Evolutionary conservation across 2,113 vertebrate species (phyloP), one percentile per base, ranked within the genome.

Genomic region (Clinocottus analis): DNA sequence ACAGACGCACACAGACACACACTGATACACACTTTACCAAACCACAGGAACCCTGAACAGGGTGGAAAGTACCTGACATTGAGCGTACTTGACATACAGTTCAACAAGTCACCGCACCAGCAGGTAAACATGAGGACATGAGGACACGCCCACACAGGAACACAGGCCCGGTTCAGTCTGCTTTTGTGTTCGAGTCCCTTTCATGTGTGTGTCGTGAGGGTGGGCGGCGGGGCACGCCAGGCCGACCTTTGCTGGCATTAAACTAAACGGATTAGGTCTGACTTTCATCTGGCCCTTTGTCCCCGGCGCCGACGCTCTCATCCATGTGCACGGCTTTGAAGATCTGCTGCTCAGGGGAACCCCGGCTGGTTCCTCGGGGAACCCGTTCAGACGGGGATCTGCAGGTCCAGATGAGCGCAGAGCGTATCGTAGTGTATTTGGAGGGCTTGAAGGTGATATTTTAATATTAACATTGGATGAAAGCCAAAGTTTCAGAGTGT

Each of bases 211-310:
- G 21, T 72, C 23, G 56, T 55, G 43, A 59, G 76, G 49, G 81
- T 66, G 79, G 80, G 85, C 33, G 80, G 53, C 55, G 66, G 65
- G 71, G 60, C 68, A 19, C 58, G 27, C 19, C 49, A 61, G 35
- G 68, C 69, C 86, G 90, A 93, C 91, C 91, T 92, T 93, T 86
- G 62, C 82, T 88, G 85, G 74, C 78, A 86, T 90, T 76, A 86
- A 85, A 83, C 87, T 55, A 83, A 68, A 77, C 19, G 59, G 85
- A 89, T 86, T 67, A 73, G 60, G 64, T 45, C 64, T 25, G 56
- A 75, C 85, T 86, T 87, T 84, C 82, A 87, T 88, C 87, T 41
- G 0, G 58, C 65, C 62, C 87, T 87, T 80, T 85, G 72, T 82
- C 43, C 62, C 67, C 63, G 35, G 55, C 77, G 72, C 69, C 80